Evolutionary conservation across 2,113 vertebrate genomes (phyloP), one percentile per base, ranked within the genome.

Genomic region (Erythrolamprus reginae): DNA sequence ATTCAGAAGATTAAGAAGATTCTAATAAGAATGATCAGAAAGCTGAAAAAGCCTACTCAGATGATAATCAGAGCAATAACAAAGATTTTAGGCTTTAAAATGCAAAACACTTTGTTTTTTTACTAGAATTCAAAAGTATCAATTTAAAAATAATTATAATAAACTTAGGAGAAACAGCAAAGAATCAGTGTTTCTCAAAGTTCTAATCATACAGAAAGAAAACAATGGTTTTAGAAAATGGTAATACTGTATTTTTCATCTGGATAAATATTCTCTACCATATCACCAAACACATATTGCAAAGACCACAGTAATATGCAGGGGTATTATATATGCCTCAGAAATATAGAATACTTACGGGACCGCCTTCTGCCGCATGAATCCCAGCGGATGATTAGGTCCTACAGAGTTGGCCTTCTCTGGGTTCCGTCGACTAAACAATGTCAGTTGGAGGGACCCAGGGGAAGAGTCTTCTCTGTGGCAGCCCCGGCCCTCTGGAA

Each of bases 141-240:
- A 10, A 84, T 51, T 50, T 7, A 8, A 48, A 84, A 51, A 28
- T 84, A 17, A 51, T 84, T 17, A n/a, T 51, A 28, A 28, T 48
- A 15, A 26, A 84, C 7, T n/a, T 84, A 50, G 7, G 24, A 87
- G 28, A 19, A 17, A 91, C 17, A 23, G 7, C 52, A 91, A 53
- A 21, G 3, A 1, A 45, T 8, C 1, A 50, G 89, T 61, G 65
- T 42, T 0, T 82, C 55, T 90, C 87, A 47, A 0, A 33, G 89
- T n/a, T 33, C 58, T 50, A 10, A 94, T 88, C 84, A 86, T 28
- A 85, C 90, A 84, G 89, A 0, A 52, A 87, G 88, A 86, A 50
- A 83, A 53, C 82, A 91, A 88, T 84, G 55, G 19, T 89, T 15
- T 82, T 82, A 53, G 13, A 13, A 38, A 82, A 26, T 53, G 6